These are phyloP conservation scores for Montipora foliosa DNA, from an alignment of 64 coral and sea anemone genomes.

Conservation along the genomic window DNA sequence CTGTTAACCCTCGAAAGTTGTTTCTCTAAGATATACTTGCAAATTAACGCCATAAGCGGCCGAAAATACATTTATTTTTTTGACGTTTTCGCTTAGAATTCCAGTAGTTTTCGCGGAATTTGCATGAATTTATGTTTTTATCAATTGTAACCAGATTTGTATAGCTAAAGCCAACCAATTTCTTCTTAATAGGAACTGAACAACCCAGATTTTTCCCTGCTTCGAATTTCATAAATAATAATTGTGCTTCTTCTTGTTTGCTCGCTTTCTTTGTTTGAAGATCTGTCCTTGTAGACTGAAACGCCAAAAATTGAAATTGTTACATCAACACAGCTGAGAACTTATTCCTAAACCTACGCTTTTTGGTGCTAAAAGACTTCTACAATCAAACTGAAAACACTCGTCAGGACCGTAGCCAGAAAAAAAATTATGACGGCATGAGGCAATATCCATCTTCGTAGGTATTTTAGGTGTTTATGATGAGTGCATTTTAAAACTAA, in stretches of 20 bases:
- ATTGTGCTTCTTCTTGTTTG: background rate
- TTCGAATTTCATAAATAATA: conserved; percentile 14
- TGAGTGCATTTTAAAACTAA: too few relatives aligned
- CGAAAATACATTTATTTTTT: background rate
- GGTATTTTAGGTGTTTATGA: too few relatives aligned
- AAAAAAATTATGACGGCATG: too few relatives aligned
- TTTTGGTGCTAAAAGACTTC: too few relatives aligned
- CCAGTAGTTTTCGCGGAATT: background rate
- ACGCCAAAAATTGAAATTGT: conserved; percentile 21
- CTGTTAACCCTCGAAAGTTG: background rate
- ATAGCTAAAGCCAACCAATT: too few relatives aligned
- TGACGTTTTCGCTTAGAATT: background rate
- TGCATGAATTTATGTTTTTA: background rate
- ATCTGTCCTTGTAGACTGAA: conserved; percentile 1
- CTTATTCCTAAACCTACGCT: too few relatives aligned
- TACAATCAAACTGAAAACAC: too few relatives aligned
- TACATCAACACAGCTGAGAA: conserved; percentile 51
- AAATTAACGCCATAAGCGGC: background rate
- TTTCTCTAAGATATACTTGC: background rate
- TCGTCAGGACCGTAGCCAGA: too few relatives aligned
- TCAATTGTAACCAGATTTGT: background rate
- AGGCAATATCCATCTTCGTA: too few relatives aligned
- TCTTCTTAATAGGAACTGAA: background rate
- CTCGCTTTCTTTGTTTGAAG: background rate
- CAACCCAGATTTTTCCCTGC: background rate